These are phyloP conservation scores for Tetramorium simillimum DNA, from an alignment of 1,140 invertebrate species.

Conservation along the genomic window DNA sequence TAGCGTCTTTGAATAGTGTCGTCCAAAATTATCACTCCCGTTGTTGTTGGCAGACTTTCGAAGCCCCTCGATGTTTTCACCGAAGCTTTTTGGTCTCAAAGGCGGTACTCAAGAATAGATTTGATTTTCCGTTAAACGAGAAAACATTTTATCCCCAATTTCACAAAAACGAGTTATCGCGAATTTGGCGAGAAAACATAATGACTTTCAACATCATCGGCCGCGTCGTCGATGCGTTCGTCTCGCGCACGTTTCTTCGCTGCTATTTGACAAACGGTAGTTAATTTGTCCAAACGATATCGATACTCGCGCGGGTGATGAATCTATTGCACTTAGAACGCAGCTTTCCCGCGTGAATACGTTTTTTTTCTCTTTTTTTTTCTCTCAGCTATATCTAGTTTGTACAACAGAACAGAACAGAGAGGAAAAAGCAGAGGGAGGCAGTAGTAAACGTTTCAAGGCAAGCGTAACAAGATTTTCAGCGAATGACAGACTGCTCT, in stretches of 20 bases:
- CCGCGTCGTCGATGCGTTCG: neutral
- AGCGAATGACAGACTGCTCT: constrained; percentile 54
- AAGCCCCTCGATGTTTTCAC: neutral
- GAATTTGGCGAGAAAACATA: neutral
- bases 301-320: neutral
- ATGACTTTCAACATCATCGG: neutral
- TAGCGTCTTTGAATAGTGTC: neutral
- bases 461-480: constrained; percentile 46
- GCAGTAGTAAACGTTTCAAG: constrained; percentile 63
- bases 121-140: constrained; percentile 7
- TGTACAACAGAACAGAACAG: constrained; percentile 67
- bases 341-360: constrained; percentile 30
- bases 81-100: neutral
- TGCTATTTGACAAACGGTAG: neutral
- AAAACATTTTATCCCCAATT: constrained; percentile 15
- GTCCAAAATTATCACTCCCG: neutral
- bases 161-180: neutral
- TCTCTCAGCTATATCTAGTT: constrained; percentile 24
- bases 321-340: constrained; percentile 10
- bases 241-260: neutral
- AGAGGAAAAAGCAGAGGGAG: constrained; percentile 69
- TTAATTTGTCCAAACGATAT: constrained; percentile 7
- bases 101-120: neutral
- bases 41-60: constrained; percentile 5
- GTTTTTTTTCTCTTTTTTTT: neutral